These are phyloP conservation scores for Heliangelus exortis DNA, from an alignment of 2,797 vertebrate species.

Conservation along the genomic window DNA sequence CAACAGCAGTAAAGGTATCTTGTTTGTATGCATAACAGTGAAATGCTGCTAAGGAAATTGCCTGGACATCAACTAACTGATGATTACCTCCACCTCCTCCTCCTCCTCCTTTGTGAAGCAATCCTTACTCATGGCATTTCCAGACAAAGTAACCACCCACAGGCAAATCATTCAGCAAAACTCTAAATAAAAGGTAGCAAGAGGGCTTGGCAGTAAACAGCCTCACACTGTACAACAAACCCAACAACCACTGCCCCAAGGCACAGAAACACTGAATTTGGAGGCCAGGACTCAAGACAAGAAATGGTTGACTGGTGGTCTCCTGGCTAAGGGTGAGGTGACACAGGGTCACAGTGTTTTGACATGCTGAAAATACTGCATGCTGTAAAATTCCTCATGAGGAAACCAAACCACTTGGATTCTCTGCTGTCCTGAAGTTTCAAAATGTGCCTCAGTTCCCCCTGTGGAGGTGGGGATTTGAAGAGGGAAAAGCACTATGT, in stretches of 20 bases:
- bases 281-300: neutral
- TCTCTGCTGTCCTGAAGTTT: neutral
- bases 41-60: neutral
- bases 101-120: neutral
- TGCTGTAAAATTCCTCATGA: neutral
- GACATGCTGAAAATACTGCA: rapidly evolving
- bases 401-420: neutral
- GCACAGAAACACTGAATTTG: neutral
- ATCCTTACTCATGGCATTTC: neutral
- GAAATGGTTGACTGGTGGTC: neutral
- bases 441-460: neutral
- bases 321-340: neutral
- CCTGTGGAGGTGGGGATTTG: rapidly evolving
- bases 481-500: neutral
- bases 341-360: neutral
- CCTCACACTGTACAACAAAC: no score
- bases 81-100: neutral
- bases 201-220: neutral
- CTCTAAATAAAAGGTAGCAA: neutral
- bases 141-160: neutral
- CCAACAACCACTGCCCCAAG: neutral
- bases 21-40: neutral
- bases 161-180: neutral
- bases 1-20: neutral
- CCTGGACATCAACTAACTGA: neutral